phyloP scores from a whole-genome alignment of 2,888 invertebrate genomes.

The Acrobasis repandana region DNA sequence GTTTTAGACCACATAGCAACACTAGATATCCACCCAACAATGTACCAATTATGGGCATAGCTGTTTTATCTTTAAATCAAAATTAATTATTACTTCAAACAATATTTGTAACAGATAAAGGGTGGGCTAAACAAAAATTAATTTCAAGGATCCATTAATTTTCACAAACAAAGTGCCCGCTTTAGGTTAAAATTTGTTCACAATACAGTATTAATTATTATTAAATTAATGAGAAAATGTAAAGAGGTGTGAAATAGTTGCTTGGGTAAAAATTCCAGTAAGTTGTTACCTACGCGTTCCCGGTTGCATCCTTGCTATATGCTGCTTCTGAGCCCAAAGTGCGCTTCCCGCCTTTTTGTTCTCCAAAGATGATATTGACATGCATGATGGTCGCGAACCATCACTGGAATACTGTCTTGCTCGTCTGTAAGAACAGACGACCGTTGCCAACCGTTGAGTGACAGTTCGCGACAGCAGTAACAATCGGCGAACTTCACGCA shows the following conservation, averaged over 20 bases:
- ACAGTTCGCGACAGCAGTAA: no score
- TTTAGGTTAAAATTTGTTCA: conserved; percentile 43
- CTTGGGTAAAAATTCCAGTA: no score
- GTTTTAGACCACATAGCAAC: background rate
- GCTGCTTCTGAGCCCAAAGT: no score
- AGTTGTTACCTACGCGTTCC: no score
- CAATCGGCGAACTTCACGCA: no score
- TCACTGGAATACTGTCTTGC: no score
- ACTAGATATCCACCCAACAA: background rate
- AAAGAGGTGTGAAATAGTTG: background rate
- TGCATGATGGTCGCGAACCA: no score
- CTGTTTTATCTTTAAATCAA: background rate
- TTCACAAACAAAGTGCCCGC: conserved; percentile 49
- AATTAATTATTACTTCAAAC: conserved; percentile 44
- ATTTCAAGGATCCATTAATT: conserved; percentile 58
- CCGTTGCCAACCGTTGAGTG: no score
- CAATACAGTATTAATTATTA: conserved; percentile 33
- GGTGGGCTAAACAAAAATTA: conserved; percentile 48
- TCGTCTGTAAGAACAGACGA: no score
- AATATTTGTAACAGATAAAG: conserved; percentile 44
- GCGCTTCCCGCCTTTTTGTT: no score
- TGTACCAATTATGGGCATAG: background rate
- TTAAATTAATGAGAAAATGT: conserved; percentile 24
- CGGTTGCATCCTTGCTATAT: no score
- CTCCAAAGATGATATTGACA: no score